phyloP scores from a whole-genome alignment of 2,113 vertebrate species.

The Protobothrops mucrosquamatus region DNA sequence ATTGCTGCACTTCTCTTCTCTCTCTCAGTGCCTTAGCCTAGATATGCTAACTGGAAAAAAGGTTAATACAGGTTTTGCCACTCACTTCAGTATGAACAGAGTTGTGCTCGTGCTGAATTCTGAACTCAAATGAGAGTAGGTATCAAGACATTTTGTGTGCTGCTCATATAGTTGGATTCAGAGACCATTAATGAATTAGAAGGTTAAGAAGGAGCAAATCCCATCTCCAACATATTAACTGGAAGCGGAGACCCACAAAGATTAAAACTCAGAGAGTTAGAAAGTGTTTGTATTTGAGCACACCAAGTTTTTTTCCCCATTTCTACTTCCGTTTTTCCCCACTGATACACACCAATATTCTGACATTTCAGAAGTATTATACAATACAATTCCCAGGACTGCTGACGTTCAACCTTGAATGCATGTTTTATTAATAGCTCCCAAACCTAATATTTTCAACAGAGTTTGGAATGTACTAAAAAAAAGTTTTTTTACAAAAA shows the following conservation, averaged over 20 bases:
- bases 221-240: not conserved
- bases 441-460: slow-evolving; percentile 27
- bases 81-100: not conserved
- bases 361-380: slow-evolving; percentile 31
- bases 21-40: not conserved
- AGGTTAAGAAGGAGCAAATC: not conserved
- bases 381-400: slow-evolving; percentile 14
- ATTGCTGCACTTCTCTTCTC: not conserved
- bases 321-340: not conserved
- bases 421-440: slow-evolving; percentile 30
- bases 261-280: slow-evolving; percentile 8
- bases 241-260: not conserved
- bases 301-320: fast-evolving
- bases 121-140: slow-evolving; percentile 33
- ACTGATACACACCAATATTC: slow-evolving; percentile 19
- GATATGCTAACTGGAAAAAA: not conserved
- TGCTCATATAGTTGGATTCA: not conserved
- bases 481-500: slow-evolving; percentile 3
- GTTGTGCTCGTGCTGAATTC: not conserved
- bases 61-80: not conserved
- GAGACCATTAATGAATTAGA: slow-evolving; percentile 20
- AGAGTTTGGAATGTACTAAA: slow-evolving; percentile 37
- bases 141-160: not conserved
- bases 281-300: not conserved
- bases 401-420: slow-evolving; percentile 23